Conservation (phyloP, 2,888 invertebrate species). For the Agapostemon virescens region DNA sequence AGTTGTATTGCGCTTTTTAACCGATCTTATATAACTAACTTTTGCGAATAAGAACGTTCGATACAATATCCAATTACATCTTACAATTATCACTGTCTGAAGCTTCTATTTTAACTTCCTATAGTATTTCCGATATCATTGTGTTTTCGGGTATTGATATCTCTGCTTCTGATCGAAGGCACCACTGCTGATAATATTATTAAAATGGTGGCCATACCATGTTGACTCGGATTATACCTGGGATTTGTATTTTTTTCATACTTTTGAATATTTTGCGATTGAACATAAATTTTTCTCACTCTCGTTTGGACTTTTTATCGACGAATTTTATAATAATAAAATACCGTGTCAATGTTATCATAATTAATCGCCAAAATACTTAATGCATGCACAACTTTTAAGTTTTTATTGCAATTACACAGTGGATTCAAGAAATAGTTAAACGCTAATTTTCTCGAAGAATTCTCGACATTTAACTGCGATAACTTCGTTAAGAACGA, state of each 20-base stretch:
- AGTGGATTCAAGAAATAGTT: too few relatives aligned
- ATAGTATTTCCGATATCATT: background rate
- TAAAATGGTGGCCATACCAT: background rate
- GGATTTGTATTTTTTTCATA: background rate
- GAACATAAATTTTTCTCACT: too few relatives aligned
- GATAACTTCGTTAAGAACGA: too few relatives aligned
- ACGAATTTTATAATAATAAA: too few relatives aligned
- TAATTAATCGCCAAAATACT: background rate
- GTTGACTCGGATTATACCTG: background rate
- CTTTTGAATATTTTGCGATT: background rate
- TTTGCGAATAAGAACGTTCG: background rate
- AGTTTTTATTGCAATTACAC: too few relatives aligned
- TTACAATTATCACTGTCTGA: background rate
- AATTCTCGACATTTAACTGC: too few relatives aligned
- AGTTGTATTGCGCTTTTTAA: background rate
- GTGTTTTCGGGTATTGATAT: background rate
- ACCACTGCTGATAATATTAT: background rate
- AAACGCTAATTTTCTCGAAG: too few relatives aligned
- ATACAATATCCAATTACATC: slow-evolving; percentile 29
- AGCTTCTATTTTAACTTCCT: background rate
- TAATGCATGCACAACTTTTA: background rate
- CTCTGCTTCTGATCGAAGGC: background rate
- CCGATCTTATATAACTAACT: background rate
- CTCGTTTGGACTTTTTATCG: too few relatives aligned
- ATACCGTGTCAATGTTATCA: too few relatives aligned